Base-by-base conservation (phyloP, 2,113 vertebrate genomes). In the Cyprinodon variegatus region DNA sequence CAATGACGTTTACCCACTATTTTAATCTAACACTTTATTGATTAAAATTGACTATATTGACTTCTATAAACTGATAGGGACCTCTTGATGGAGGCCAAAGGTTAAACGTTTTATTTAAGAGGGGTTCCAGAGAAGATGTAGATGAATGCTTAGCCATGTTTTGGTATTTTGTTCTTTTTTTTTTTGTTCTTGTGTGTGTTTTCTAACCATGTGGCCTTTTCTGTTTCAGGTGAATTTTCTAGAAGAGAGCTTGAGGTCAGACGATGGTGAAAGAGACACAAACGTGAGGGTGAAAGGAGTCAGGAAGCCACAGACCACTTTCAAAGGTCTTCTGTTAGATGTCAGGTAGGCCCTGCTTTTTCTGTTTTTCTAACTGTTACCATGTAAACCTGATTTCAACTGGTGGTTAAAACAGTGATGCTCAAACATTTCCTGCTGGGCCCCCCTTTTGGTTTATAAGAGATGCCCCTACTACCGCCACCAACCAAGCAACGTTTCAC, bases 281-380 rank as follows among this genome's bases (percentile, higher is more conserved):
- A 93, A 92, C 81, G 74, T 80, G 83, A 95, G 96, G 89, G 90
- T 84, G 75, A 97, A 94, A 95, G 94, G 94, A 85, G 91, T 90
- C 87, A 96, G 95, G 92, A 99, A 96, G 91, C 94, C 96, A 20
- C 62, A 94, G 85, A 96, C 96, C 61, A 95, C 96, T 66, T 98
- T 98, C 92, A 98, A 96, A 94, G 98, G 97, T 77, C 89, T 91
- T 70, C 94, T 99, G 84, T 91, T 99, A 65, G 94, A 98, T 61
- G 96, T 99, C 89, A 99, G 98, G 97, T 99, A 95, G 85, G 84
- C 53, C 36, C 22, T 13, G 14, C 68, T n/a, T 11, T 11, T 36
- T 7, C 14, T 13, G 3, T 8, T 4, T 57, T 20, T 15, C 14
- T 2, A 11, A 7, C 9, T 38, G 3, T 29, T 7, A 29, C 29